phyloP scores from a whole-genome alignment of 2,113 vertebrate genomes.

The Myotis yumanensis region DNA sequence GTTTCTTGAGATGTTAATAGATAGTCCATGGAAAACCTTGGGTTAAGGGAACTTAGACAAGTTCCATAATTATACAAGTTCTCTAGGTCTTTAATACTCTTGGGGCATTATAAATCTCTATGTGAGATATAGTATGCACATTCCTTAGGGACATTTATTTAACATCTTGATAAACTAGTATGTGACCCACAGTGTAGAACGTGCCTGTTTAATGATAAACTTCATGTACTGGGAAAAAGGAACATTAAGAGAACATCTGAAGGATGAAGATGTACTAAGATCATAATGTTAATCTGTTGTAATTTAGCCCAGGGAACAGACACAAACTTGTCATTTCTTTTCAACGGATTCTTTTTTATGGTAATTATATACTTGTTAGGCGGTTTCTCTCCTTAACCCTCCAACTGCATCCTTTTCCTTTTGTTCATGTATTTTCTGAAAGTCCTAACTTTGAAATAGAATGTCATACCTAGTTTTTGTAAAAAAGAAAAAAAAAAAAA shows the following conservation, averaged over 20 bases:
- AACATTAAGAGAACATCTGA: not conserved
- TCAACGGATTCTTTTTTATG: not conserved
- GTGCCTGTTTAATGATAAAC: not conserved
- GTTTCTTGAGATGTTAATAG: not conserved
- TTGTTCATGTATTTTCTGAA: not conserved
- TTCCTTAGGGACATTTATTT: not conserved
- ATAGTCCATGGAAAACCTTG: not conserved
- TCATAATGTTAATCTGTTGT: not conserved
- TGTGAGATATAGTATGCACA: not conserved
- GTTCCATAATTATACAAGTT: not conserved
- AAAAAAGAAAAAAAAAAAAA: not conserved
- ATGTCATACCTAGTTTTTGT: not conserved
- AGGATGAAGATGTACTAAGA: not conserved
- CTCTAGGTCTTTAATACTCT: not conserved
- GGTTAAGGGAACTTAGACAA: not conserved
- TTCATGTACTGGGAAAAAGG: not conserved
- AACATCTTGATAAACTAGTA: not conserved
- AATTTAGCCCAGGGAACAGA: not conserved
- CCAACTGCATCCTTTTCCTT: not conserved
- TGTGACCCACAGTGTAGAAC: not conserved
- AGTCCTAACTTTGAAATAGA: slow-evolving; percentile 4
- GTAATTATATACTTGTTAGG: not conserved
- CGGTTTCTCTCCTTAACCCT: not conserved
- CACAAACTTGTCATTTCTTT: slow-evolving; percentile 9
- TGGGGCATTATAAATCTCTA: not conserved